Percentiles rank a stretch among this genome's conserved stretches.
phyloP scores from a whole-genome alignment of 2,888 invertebrate genomes.

The Cetonia aurata region DNA sequence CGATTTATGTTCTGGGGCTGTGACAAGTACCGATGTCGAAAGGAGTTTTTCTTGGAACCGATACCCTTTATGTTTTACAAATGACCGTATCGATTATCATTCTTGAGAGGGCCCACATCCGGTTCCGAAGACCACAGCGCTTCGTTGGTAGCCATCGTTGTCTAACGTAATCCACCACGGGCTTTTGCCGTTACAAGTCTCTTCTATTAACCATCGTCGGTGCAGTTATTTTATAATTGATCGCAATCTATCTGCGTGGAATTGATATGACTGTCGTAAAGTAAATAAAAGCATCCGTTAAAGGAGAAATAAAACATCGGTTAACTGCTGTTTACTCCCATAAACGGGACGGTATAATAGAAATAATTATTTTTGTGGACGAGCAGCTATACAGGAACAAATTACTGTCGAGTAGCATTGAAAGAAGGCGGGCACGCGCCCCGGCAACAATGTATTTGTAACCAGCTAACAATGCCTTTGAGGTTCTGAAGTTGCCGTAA shows the following conservation, averaged over 20 bases:
- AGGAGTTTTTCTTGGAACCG: constrained; percentile 30
- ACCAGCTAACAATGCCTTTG: constrained; percentile 21
- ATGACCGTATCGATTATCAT: constrained; percentile 33
- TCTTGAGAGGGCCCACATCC: constrained; percentile 30
- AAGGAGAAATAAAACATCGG: background rate
- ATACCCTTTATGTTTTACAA: constrained; percentile 38
- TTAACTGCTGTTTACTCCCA: background rate
- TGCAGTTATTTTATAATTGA: background rate
- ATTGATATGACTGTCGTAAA: background rate
- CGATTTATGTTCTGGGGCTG: constrained; percentile 30
- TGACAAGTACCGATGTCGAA: constrained; percentile 34
- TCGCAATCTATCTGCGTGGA: background rate
- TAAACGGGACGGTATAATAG: background rate
- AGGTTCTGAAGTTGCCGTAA: constrained; percentile 4
- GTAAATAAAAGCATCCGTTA: background rate
- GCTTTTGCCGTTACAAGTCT: background rate
- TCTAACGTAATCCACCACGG: background rate
- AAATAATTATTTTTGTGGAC: constrained; percentile 19
- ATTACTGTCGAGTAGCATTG: background rate
- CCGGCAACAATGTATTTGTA: constrained; percentile 22
- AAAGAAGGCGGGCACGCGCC: constrained; percentile 9
- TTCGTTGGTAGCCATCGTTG: background rate
- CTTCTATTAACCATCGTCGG: too few relatives aligned
- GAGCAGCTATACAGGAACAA: background rate
- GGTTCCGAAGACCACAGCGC: constrained; percentile 10